Evolutionary conservation across 1,140 invertebrate species (phyloP).

Genomic region (Lithobius niger): DNA sequence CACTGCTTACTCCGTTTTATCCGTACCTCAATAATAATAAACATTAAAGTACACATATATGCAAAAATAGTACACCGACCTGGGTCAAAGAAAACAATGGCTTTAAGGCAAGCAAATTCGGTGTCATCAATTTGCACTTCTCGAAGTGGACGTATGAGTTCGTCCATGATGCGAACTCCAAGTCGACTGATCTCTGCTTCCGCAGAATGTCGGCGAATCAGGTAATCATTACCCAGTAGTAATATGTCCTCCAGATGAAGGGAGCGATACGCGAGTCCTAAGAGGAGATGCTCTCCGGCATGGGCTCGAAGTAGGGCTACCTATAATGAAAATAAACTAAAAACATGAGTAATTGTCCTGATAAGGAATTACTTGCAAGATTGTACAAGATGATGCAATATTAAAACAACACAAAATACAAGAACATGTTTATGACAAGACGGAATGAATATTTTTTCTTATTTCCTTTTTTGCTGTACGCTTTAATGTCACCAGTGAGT

Average conservation of each 20-base stretch:
- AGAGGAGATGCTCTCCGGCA: constrained; percentile 84
- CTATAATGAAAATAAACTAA: constrained; percentile 35
- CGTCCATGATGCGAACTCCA: constrained; percentile 82
- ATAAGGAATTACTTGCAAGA: constrained; percentile 9
- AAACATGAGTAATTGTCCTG: no score
- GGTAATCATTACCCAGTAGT: constrained; percentile 83
- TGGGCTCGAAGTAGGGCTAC: constrained; percentile 86
- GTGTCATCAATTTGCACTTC: constrained; percentile 93
- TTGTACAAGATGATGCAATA: no score
- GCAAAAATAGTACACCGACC: no score
- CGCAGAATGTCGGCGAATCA: constrained; percentile 74
- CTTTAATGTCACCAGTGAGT: no score
- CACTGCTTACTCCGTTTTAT: no score
- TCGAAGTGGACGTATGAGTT: constrained; percentile 77
- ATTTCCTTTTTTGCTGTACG: no score
- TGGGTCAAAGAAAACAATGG: constrained; percentile 96
- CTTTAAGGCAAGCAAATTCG: constrained; percentile 92
- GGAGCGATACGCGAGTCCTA: constrained; percentile 82
- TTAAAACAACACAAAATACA: no score
- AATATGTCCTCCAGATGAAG: constrained; percentile 79
- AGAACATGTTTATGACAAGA: no score
- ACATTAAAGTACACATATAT: no score
- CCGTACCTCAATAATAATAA: no score
- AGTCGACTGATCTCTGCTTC: constrained; percentile 52
- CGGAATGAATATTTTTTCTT: no score